These are phyloP conservation scores for Etia nguti DNA, from an alignment of 2,113 vertebrate species.

Conservation along the genomic window DNA sequence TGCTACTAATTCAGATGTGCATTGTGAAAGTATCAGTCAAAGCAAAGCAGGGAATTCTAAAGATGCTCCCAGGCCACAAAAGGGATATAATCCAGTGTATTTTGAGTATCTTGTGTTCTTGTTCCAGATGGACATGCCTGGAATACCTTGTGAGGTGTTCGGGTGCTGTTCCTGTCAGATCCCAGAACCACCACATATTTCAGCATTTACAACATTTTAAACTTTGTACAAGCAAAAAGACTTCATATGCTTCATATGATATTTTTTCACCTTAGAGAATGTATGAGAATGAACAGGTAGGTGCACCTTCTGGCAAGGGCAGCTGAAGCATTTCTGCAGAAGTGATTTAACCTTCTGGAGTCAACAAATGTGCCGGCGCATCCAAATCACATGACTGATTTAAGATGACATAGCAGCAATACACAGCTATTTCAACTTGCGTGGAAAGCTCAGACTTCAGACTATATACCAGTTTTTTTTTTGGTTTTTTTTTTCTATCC, in stretches of 20 bases:
- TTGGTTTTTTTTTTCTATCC: neutral
- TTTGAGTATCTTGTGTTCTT: neutral
- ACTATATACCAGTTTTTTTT: neutral
- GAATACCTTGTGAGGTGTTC: neutral
- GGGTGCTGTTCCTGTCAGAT: neutral
- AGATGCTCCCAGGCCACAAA: neutral
- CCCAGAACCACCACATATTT: neutral
- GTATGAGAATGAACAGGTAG: neutral
- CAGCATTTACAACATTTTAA: neutral
- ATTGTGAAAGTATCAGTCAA: neutral
- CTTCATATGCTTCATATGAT: neutral
- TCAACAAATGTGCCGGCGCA: fast-evolving
- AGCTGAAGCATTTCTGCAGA: neutral
- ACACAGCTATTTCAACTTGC: fast-evolving
- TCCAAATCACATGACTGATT: neutral
- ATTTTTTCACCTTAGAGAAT: neutral
- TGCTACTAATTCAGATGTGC: neutral
- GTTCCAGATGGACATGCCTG: neutral
- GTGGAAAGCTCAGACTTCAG: neutral
- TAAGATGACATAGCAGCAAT: neutral
- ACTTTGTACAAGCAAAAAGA: neutral
- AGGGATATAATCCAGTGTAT: neutral
- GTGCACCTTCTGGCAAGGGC: neutral
- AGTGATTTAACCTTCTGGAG: neutral
- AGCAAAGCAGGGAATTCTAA: neutral